phyloP scores from a whole-genome alignment of 2,797 vertebrate species.

The Pteropus rufus region DNA sequence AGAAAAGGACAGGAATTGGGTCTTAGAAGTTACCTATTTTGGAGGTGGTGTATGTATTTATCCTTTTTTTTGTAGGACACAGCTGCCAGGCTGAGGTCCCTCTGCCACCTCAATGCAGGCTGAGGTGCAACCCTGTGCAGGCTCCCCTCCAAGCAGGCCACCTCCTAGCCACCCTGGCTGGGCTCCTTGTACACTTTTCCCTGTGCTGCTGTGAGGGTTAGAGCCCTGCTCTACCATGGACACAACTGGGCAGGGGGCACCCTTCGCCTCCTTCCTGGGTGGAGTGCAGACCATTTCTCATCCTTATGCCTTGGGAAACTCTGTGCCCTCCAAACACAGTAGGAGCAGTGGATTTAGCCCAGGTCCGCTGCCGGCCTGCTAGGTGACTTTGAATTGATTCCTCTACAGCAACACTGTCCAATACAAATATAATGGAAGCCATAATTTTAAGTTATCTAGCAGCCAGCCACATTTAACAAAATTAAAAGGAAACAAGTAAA shows the following conservation, averaged over 20 bases:
- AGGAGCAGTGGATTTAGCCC: not conserved
- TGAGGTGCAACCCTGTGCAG: not conserved
- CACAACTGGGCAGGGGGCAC: not conserved
- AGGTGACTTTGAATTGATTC: not conserved
- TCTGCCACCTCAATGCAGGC: too few relatives aligned
- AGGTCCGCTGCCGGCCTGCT: not conserved
- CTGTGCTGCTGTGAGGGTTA: not conserved
- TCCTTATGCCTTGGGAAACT: not conserved
- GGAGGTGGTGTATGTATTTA: not conserved
- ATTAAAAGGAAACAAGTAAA: not conserved
- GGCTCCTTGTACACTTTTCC: not conserved
- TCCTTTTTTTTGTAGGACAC: not conserved
- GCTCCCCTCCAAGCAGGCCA: not conserved
- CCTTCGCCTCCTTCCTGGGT: not conserved
- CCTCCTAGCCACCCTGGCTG: not conserved
- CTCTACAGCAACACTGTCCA: not conserved
- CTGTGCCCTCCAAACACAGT: not conserved
- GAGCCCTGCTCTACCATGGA: not conserved
- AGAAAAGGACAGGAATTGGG: not conserved
- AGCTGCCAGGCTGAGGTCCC: not conserved
- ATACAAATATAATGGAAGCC: not conserved
- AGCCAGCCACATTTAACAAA: not conserved
- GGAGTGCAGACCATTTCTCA: not conserved
- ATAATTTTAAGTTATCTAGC: not conserved
- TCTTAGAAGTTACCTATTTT: not conserved